Conservation (phyloP, 2,797 vertebrate species). For the Peromyscus eremicus region DNA sequence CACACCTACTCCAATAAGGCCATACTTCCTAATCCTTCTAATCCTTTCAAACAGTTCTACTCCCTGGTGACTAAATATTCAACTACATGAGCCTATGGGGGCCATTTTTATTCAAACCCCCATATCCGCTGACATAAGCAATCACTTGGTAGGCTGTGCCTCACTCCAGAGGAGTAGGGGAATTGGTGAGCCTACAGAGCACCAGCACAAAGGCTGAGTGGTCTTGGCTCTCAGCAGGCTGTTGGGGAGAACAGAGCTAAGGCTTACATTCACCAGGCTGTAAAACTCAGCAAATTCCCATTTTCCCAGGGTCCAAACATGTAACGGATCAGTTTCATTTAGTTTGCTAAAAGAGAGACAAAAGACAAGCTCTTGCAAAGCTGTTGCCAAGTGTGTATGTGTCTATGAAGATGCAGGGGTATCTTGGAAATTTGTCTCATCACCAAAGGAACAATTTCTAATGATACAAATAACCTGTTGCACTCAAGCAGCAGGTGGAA, state of each 20-base stretch:
- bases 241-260: background rate
- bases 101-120: background rate
- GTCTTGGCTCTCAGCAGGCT: background rate
- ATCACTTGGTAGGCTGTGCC: background rate
- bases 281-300: background rate
- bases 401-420: background rate
- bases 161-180: background rate
- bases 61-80: background rate
- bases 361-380: background rate
- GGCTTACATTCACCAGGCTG: background rate
- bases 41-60: background rate
- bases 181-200: background rate
- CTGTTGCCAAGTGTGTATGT: background rate
- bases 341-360: slow-evolving; percentile 11
- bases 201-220: background rate
- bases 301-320: background rate
- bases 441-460: background rate
- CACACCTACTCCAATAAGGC: too few relatives aligned
- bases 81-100: background rate
- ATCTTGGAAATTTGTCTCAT: background rate
- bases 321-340: background rate
- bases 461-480: background rate
- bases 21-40: background rate
- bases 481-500: background rate
- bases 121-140: background rate